Base-by-base conservation (phyloP, 1,140 invertebrate genomes). In the Charaxes varanes region DNA sequence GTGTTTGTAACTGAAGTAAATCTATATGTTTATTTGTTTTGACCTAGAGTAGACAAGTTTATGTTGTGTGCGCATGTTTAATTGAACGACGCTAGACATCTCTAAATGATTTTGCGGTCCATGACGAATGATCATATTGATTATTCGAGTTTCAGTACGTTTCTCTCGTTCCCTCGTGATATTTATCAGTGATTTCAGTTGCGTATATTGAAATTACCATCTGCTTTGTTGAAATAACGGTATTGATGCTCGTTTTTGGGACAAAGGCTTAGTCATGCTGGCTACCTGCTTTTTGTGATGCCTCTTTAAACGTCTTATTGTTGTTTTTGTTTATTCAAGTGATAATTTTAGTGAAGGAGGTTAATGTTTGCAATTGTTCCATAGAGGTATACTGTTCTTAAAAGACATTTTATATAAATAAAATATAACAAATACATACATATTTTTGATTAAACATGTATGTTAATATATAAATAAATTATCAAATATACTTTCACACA, bases 191-290 rank as follows among this genome's bases (percentile, higher is more conserved):
- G 34, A 53, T 64, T 71, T 67, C 53, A 68, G 64, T 52, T 64
- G 70, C 43, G 51, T 60, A 62, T 58, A 64, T 57, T 55, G 55
- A 62, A 53, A 48, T 55, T 62, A 64, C 67, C 49, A 55, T 57
- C 54, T 68, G 62, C 71, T 70, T 71, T 74, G 72, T 74, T 70
- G 62, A 54, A 50, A 47, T 82, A 82, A 82, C 78, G 76, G 78
- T 82, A 78, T 42, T 51, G 33, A 52, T 51, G 53, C 66, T 40
- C 62, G 65, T 63, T 79, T 78, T 82, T 71, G 61, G 76, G 63
- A 72, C 78, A 82, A 74, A 70, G 68, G 41, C 62, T 82, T 77
- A 76, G 66, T 79, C 70, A 82, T 67, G 58, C 55, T 61, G 32
- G 58, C 49, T 63, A 67, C 63, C 62, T 69, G 66, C 48, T 77